Percentiles rank a stretch among this genome's conserved stretches.
These are phyloP conservation scores for Drosophila macrothrix DNA, from an alignment of 2,888 invertebrate genomes.

Conservation along the genomic window DNA sequence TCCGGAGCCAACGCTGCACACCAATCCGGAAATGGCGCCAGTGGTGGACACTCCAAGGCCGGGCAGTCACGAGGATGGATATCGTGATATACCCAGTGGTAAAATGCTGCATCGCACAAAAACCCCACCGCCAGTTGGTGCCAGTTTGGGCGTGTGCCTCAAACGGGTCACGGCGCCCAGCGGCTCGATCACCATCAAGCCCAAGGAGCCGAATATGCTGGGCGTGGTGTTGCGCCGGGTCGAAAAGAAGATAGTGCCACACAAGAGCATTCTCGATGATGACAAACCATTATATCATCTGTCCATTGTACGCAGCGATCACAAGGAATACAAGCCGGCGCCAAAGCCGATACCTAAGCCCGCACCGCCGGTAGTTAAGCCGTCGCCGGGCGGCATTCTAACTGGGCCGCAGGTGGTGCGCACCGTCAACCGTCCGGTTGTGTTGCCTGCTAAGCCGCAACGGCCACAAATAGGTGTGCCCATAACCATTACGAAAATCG, in stretches of 20 bases:
- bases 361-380: conserved; percentile 73
- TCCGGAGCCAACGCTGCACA: conserved; percentile 73
- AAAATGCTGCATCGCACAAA: conserved; percentile 80
- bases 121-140: conserved; percentile 84
- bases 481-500: conserved; percentile 84
- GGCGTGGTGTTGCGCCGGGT: conserved; percentile 84
- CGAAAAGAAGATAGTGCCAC: conserved; percentile 82
- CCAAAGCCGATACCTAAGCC: conserved; percentile 78
- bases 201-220: conserved; percentile 82
- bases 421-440: conserved; percentile 50
- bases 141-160: conserved; percentile 82
- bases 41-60: conserved; percentile 40
- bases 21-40: conserved; percentile 67
- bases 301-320: conserved; percentile 83
- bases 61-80: conserved; percentile 61
- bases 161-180: conserved; percentile 83
- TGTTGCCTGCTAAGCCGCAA: conserved; percentile 58
- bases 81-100: conserved; percentile 74
- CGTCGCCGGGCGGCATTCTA: conserved; percentile 80
- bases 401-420: conserved; percentile 78
- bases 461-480: conserved; percentile 82
- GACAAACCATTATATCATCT: conserved; percentile 84
- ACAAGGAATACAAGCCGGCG: conserved; percentile 78
- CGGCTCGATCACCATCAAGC: conserved; percentile 81
- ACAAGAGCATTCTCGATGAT: conserved; percentile 84